These are phyloP conservation scores for Hystrix brachyura DNA, from an alignment of 2,113 vertebrate genomes.

Conservation along the genomic window DNA sequence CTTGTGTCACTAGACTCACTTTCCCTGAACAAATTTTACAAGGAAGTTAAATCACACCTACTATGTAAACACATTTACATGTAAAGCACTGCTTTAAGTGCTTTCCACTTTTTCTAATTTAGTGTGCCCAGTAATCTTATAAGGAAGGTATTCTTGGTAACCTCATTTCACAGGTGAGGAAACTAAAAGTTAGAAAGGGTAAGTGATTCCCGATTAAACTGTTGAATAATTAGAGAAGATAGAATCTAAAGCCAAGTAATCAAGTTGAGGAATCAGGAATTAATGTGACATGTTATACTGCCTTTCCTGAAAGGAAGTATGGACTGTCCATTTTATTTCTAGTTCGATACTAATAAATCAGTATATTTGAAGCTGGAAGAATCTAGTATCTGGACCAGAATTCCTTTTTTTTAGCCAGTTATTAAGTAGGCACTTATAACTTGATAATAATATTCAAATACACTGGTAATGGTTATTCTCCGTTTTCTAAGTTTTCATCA, in stretches of 20 bases:
- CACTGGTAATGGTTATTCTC: neutral
- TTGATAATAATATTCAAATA: neutral
- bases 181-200: slow-evolving; percentile 47
- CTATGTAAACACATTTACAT: slow-evolving; percentile 8
- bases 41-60: neutral
- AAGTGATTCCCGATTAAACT: slow-evolving; percentile 5
- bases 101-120: slow-evolving; percentile 21
- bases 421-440: neutral
- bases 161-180: slow-evolving; percentile 61
- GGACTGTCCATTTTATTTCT: neutral
- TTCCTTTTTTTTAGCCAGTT: neutral
- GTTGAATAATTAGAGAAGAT: neutral
- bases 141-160: slow-evolving; percentile 45
- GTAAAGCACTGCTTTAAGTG: neutral
- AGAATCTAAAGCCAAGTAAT: slow-evolving; percentile 28
- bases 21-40: neutral
- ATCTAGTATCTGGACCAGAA: neutral
- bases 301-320: neutral
- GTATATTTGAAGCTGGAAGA: neutral
- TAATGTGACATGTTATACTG: neutral
- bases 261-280: neutral
- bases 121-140: neutral
- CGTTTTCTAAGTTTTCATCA: neutral
- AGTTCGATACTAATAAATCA: neutral
- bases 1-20: neutral